These are phyloP conservation scores for Helicoverpa zea DNA, from an alignment of 1,140 invertebrate genomes.

Conservation along the genomic window DNA sequence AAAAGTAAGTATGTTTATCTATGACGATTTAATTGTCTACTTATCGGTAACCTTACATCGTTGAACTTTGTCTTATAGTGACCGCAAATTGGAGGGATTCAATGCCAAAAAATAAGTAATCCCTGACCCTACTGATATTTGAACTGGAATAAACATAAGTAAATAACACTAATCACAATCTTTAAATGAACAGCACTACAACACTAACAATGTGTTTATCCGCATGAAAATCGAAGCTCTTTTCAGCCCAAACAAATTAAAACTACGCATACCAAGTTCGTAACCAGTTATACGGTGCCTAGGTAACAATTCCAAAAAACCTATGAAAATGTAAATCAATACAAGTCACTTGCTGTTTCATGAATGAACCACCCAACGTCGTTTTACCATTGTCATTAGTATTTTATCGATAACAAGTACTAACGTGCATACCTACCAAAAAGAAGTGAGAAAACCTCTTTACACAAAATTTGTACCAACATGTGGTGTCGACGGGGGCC, in stretches of 20 bases:
- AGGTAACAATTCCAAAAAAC: too few relatives aligned
- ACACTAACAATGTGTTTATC: too few relatives aligned
- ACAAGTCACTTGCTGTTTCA: too few relatives aligned
- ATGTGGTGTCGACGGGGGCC: slow-evolving; percentile 75
- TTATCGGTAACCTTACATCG: slow-evolving; percentile 5
- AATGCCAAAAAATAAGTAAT: slow-evolving; percentile 23
- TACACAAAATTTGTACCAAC: slow-evolving; percentile 68
- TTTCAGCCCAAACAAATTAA: too few relatives aligned
- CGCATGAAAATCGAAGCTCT: background rate
- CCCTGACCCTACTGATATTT: background rate
- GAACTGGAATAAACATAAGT: background rate
- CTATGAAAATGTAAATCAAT: too few relatives aligned
- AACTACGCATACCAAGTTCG: too few relatives aligned
- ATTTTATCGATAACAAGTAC: too few relatives aligned
- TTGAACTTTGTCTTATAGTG: background rate
- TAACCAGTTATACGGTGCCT: too few relatives aligned
- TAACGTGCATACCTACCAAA: background rate
- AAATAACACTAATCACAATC: background rate
- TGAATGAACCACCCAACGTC: too few relatives aligned
- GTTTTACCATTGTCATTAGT: too few relatives aligned
- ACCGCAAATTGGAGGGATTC: background rate
- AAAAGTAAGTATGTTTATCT: too few relatives aligned
- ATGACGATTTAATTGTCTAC: background rate
- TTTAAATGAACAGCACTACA: background rate
- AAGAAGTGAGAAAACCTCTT: slow-evolving; percentile 59